phyloP scores from a whole-genome alignment of 37 sponge, comb jelly and placozoan species.

The Chondrilla cf. caribensis region DNA sequence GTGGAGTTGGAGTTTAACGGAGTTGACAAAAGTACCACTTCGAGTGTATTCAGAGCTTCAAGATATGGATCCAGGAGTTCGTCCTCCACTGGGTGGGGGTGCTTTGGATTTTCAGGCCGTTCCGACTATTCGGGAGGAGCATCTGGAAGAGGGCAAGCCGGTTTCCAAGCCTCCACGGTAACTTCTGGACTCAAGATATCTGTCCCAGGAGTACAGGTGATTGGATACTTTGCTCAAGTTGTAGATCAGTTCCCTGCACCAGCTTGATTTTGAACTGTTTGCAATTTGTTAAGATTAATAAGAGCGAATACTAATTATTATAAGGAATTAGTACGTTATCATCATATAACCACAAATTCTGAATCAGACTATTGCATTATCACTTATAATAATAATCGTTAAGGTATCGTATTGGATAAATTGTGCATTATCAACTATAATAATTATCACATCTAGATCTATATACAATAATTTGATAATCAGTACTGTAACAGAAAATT shows the following conservation, averaged over 20 bases:
- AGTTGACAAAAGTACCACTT: background rate
- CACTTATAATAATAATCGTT: too few species aligned
- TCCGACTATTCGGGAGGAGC: background rate
- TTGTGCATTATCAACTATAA: too few species aligned
- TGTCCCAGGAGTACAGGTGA: constrained; percentile 16
- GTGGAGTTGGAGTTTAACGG: constrained; percentile 8
- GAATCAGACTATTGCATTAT: too few species aligned
- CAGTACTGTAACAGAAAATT: too few species aligned
- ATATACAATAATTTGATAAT: too few species aligned
- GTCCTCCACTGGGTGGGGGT: constrained; percentile 12
- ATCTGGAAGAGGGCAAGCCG: background rate
- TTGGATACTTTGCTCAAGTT: constrained; percentile 22
- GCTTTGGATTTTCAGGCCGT: constrained; percentile 9
- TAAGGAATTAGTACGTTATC: too few species aligned
- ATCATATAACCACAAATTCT: too few species aligned
- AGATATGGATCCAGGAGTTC: background rate
- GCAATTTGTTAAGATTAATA: too few species aligned
- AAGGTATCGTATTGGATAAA: too few species aligned
- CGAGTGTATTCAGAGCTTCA: background rate
- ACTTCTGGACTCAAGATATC: constrained; percentile 8
- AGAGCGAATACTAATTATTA: too few species aligned
- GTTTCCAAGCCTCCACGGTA: background rate
- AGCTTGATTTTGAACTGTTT: too few species aligned
- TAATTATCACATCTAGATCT: too few species aligned
- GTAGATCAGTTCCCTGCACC: background rate